A percentile compares a stretch with the other conserved stretches of the same genome.
Conservation (phyloP, 2,888 invertebrate species). For the Acronicta leporina region DNA sequence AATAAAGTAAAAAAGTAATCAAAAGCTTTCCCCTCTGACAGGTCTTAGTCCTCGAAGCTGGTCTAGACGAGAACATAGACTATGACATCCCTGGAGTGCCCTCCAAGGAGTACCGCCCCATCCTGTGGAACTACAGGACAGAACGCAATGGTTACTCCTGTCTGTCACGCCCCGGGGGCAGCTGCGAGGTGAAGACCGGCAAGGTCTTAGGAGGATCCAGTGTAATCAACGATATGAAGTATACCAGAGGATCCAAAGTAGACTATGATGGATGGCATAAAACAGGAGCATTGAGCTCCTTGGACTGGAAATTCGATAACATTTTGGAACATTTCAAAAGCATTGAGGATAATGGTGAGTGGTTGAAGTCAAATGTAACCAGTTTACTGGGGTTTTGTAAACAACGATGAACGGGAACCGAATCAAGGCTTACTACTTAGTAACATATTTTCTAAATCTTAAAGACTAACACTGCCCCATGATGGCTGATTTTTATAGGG, state of each 20-base stretch:
- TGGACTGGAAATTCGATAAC: conserved; percentile 84
- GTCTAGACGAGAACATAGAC: conserved; percentile 83
- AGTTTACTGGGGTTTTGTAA: too few species aligned
- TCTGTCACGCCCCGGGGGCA: conserved; percentile 80
- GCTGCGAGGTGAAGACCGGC: conserved; percentile 82
- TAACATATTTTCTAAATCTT: too few species aligned
- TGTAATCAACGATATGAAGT: conserved; percentile 85
- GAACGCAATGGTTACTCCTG: conserved; percentile 83
- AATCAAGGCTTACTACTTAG: too few species aligned
- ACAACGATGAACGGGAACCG: too few species aligned
- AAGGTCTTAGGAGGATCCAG: conserved; percentile 85
- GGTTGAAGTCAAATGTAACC: too few species aligned
- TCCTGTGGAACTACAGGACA: conserved; percentile 83
- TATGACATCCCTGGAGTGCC: conserved; percentile 84
- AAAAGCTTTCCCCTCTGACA: conserved; percentile 40
- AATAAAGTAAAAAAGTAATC: too few species aligned
- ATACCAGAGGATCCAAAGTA: conserved; percentile 80
- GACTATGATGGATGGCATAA: conserved; percentile 84
- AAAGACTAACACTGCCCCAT: too few species aligned
- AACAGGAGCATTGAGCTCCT: conserved; percentile 71
- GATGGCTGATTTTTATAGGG: too few species aligned
- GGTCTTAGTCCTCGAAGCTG: conserved; percentile 82
- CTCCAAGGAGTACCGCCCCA: conserved; percentile 77
- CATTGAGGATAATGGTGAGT: conserved; percentile 84
- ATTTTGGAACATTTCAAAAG: conserved; percentile 82